phyloP scores from a whole-genome alignment of 2,888 invertebrate species.

The Cryptus armator region DNA sequence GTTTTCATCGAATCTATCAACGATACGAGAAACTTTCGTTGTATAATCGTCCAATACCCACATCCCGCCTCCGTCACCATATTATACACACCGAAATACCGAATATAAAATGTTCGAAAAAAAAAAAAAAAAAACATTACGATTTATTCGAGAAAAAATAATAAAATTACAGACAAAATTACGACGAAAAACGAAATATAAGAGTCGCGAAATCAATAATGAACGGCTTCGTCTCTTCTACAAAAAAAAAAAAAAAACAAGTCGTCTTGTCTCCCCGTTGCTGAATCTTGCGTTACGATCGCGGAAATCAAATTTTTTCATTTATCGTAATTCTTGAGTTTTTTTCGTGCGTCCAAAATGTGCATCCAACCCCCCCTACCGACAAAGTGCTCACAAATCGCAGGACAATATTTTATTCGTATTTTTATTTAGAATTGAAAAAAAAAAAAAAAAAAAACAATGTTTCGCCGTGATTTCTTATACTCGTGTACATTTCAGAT shows the following conservation, averaged over 20 bases:
- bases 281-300: constrained; percentile 5
- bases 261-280: constrained; percentile 34
- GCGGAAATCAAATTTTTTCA: background rate
- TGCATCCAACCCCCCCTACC: background rate
- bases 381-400: constrained; percentile 45
- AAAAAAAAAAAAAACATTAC: background rate
- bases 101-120: constrained; percentile 64
- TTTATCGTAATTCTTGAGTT: too few relatives aligned
- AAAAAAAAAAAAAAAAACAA: constrained; percentile 22
- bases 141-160: constrained; percentile 41
- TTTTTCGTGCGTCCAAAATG: constrained; percentile 23
- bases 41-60: constrained; percentile 41
- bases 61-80: constrained; percentile 6
- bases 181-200: constrained; percentile 4
- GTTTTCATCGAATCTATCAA: constrained; percentile 20
- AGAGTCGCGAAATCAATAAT: constrained; percentile 38
- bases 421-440: constrained; percentile 32
- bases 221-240: constrained; percentile 53
- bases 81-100: constrained; percentile 40
- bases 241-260: constrained; percentile 12
- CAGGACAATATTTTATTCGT: constrained; percentile 46
- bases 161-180: constrained; percentile 8
- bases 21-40: constrained; percentile 38
- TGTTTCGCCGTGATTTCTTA: constrained; percentile 49
- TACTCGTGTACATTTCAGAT: constrained; percentile 64